Evolutionary conservation across 2,888 invertebrate species (phyloP), one percentile per base, ranked within the genome.

Genomic region (Cyclophora punctaria): DNA sequence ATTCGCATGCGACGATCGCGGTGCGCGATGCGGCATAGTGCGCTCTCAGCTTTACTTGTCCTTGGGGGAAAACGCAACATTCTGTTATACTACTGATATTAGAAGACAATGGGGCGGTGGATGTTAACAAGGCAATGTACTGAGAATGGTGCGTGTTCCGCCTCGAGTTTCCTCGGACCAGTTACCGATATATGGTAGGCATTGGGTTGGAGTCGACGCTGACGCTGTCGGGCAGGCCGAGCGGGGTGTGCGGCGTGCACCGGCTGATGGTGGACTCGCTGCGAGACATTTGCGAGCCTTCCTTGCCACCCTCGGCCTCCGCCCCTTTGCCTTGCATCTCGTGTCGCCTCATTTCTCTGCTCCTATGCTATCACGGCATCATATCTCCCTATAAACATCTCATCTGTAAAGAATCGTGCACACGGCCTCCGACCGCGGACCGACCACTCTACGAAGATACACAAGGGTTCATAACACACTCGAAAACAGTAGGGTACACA

Each of bases 141-240:
- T 41, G 43, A 50, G 51, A 51, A 53, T 56, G 56, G 49, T 73
- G 77, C 66, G 74, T 80, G 75, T 83, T 80, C 79, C 75, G 78
- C 74, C 71, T 60, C 56, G 60, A 50, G 62, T 67, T 67, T 56
- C 60, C 64, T 63, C 64, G 64, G 63, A 71, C 73, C 73, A 75
- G 83, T 88, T 93, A 95, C 96, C 96, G 94, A 92, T 96, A 96
- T 86, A 96, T 95, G 67, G 95, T 95, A 66, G 93, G 93, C 85
- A 95, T 93, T 80, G 94, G 93, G 89, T 93, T 94, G 83, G 94
- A 94, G 89, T 95, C 94, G 81, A 95, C 94, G 90, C 94, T 94
- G 81, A 92, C 93, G 91, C 94, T 95, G 90, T 95, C 94, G 75
- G 88, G 83, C 52, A 78, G 80, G 51, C 85, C 85, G 59, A 87